Base-by-base conservation (phyloP, 2,888 invertebrate genomes). In the Oasisia sp. region DNA sequence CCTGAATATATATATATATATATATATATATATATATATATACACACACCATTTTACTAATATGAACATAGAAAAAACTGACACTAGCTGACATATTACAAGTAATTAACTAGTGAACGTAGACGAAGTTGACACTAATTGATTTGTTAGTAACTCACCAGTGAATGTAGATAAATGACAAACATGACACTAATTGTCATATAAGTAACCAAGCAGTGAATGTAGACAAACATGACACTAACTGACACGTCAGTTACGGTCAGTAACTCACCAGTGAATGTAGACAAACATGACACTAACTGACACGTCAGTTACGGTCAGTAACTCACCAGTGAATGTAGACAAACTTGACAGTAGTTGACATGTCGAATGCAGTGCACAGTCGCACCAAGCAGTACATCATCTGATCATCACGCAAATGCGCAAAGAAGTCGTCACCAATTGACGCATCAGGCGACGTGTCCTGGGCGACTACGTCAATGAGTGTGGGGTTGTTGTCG, bases 161-260 rank as follows among this genome's bases (percentile, higher is more conserved):
- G 93, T 95, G 94, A 92, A 96, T 95, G 94, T 95, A 95, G 92
- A 96, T n/a, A n/a, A n/a, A n/a, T n/a, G n/a, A n/a, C 95, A 94
- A 96, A 96, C 93, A 95, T 96, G 92, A 95, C 95, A 27, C 95
- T 96, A 14, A 93, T 95, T 27, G 95, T 95, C 95, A 96, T 95
- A 93, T 96, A 96, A 94, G 32, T 91, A 90, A 91, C 95, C 94
- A 93, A 96, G 96, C 96, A 96, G 93, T 95, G 94, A 92, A 96
- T 95, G 94, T 95, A 95, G 92, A 96, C 95, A 95, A 96, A 96
- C 93, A 95, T 96, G 92, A 95, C 95, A 27, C 95, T 96, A 14
- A 93, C 95, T 27, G 95, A 95, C 95, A 96, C 95, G 93, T 96
- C 96, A 94, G 95, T 94, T 12, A 95, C 95, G 32, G 95, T 95